Percentiles rank a stretch among this genome's conserved stretches.
phyloP scores from a whole-genome alignment of 2,888 invertebrate genomes.

The Fragum fragum region DNA sequence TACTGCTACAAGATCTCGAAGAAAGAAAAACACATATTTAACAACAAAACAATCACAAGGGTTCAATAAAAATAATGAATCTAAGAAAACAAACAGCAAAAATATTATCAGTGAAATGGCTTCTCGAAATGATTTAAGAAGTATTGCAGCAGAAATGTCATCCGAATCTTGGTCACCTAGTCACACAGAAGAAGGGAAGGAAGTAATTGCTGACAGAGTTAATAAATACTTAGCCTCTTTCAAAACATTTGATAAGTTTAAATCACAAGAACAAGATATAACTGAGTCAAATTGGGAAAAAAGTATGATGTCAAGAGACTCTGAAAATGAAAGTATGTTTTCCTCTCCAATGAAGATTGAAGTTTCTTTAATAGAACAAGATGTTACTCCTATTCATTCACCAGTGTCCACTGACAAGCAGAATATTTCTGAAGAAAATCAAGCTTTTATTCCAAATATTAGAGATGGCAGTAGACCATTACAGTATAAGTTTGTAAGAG shows the following conservation, averaged over 20 bases:
- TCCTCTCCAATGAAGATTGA: not conserved
- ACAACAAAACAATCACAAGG: too few relatives aligned
- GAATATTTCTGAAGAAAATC: not conserved
- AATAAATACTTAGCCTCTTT: not conserved
- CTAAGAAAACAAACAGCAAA: not conserved
- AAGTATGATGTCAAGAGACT: not conserved
- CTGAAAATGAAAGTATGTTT: not conserved
- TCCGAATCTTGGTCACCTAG: not conserved
- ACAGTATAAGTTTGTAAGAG: slow-evolving; percentile 23
- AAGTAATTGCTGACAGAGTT: not conserved
- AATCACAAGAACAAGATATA: not conserved
- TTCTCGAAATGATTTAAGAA: not conserved
- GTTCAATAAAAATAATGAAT: too few relatives aligned
- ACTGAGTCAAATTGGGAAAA: not conserved
- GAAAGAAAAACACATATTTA: too few relatives aligned
- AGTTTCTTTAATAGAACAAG: not conserved
- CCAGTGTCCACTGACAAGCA: not conserved
- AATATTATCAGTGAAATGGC: not conserved
- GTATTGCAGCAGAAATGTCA: not conserved
- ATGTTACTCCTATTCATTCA: not conserved
- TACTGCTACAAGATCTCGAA: too few relatives aligned
- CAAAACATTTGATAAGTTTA: not conserved
- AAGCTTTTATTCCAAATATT: not conserved
- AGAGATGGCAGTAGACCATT: slow-evolving; percentile 1
- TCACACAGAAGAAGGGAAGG: not conserved